phyloP scores from a whole-genome alignment of 2,888 invertebrate genomes.

The Eugnorisma glareosa region DNA sequence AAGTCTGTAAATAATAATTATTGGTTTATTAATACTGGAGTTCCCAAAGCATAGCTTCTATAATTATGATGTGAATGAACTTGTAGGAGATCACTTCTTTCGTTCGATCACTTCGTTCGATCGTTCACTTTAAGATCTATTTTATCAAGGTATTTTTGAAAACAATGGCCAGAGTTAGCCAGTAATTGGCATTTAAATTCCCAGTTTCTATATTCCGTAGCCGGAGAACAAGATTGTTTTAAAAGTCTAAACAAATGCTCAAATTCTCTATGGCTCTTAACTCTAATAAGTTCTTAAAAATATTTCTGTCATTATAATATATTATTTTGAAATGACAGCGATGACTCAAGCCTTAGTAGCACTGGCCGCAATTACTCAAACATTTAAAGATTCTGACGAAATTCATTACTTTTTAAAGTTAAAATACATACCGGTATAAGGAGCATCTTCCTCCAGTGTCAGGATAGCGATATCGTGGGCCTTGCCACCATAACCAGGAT shows the following conservation, averaged over 20 bases:
- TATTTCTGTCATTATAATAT: background rate
- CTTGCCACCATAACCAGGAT: constrained; percentile 68
- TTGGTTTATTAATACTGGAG: constrained; percentile 19
- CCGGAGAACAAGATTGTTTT: background rate
- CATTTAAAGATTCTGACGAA: background rate
- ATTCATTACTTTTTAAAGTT: background rate
- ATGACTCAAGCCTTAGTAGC: background rate
- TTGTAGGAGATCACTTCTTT: background rate
- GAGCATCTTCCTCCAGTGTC: constrained; percentile 69
- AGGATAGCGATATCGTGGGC: constrained; percentile 77
- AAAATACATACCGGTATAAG: constrained; percentile 73
- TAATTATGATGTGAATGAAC: background rate
- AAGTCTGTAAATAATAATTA: constrained; percentile 70
- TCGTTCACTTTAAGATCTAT: background rate
- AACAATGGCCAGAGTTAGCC: background rate
- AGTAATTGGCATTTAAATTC: background rate
- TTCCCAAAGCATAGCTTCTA: background rate
- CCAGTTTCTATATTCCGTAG: background rate
- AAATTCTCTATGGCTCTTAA: background rate
- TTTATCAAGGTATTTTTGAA: background rate
- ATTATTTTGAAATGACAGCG: background rate
- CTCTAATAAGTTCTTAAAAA: background rate
- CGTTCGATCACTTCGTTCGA: no score
- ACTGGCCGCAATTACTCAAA: background rate
- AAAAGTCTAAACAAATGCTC: no score